A percentile compares a stretch with the other conserved stretches of the same genome.
phyloP scores from a whole-genome alignment of 1,140 invertebrate species.

The Drosophila melanogaster region DNA sequence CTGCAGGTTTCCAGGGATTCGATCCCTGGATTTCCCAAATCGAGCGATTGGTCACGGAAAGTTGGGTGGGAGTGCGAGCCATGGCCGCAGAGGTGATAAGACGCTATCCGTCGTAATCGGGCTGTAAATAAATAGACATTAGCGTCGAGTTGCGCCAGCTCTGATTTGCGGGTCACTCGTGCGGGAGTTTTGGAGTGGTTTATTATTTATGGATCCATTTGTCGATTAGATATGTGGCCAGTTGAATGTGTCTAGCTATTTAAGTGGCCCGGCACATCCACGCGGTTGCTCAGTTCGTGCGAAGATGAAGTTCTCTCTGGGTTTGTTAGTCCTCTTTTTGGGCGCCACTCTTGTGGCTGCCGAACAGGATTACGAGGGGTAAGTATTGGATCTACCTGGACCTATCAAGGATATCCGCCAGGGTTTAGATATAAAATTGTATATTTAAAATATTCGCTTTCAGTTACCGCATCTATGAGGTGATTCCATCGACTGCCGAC shows the following conservation, averaged over 20 bases:
- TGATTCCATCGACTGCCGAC: slow-evolving; percentile 38
- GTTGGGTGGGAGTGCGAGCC: slow-evolving; percentile 88
- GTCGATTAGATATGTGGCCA: slow-evolving; percentile 51
- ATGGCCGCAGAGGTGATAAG: slow-evolving; percentile 73
- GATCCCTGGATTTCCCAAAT: slow-evolving; percentile 88
- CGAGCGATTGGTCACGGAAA: slow-evolving; percentile 87
- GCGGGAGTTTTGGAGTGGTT: slow-evolving; percentile 21
- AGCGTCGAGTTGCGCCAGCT: slow-evolving; percentile 21
- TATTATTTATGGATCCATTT: slow-evolving; percentile 32
- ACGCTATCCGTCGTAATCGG: slow-evolving; percentile 26
- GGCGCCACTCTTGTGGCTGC: slow-evolving; percentile 38
- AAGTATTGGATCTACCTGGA: slow-evolving; percentile 6
- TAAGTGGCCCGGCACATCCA: slow-evolving; percentile 32
- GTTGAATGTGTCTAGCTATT: slow-evolving; percentile 32
- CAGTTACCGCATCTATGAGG: slow-evolving; percentile 75
- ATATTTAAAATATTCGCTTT: neutral
- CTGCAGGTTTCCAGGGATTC: slow-evolving; percentile 87
- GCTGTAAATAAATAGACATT: slow-evolving; percentile 57
- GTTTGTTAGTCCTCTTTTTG: slow-evolving; percentile 42
- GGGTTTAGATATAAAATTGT: too few species aligned
- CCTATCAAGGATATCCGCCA: neutral
- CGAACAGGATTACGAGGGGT: slow-evolving; percentile 56
- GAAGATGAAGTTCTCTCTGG: slow-evolving; percentile 43
- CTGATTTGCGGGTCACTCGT: slow-evolving; percentile 35
- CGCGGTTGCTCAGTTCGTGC: slow-evolving; percentile 40